Evolutionary conservation across 2,888 invertebrate genomes (phyloP).

Genomic region (Rhingia rostrata): DNA sequence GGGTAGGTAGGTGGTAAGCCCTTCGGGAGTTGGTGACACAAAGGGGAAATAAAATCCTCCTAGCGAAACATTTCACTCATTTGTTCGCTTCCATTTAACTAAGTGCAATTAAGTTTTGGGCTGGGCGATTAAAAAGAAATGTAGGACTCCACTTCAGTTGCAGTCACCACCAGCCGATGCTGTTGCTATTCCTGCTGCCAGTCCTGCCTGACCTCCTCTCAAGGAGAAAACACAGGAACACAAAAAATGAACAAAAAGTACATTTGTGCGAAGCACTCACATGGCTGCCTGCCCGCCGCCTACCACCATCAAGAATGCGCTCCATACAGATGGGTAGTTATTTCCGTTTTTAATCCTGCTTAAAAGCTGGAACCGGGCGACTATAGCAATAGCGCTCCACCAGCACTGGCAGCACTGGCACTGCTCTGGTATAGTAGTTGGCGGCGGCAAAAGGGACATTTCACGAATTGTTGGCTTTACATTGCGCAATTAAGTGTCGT

Average conservation of each 20-base stretch:
- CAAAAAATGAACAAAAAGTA: conserved; percentile 13
- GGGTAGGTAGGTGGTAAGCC: not conserved
- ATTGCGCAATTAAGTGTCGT: conserved; percentile 72
- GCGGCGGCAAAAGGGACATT: conserved; percentile 68
- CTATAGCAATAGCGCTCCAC: conserved; percentile 16
- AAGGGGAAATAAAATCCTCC: conserved; percentile 24
- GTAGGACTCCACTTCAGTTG: conserved; percentile 15
- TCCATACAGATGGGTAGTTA: conserved; percentile 49
- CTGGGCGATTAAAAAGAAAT: conserved; percentile 43
- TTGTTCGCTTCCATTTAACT: conserved; percentile 73
- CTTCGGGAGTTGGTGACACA: not conserved
- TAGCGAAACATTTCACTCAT: conserved; percentile 68
- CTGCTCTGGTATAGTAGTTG: not conserved
- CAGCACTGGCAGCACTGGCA: conserved; percentile 6
- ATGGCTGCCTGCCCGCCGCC: conserved; percentile 27
- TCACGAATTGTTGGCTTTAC: conserved; percentile 73
- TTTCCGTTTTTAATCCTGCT: conserved; percentile 68
- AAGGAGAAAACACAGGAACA: not conserved
- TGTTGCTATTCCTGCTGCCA: conserved; percentile 23
- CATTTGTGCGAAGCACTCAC: conserved; percentile 50
- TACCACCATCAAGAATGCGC: not conserved
- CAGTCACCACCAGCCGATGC: conserved; percentile 2
- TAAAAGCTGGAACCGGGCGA: conserved; percentile 62
- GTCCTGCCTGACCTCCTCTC: conserved; percentile 28
- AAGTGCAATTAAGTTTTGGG: conserved; percentile 72